A percentile compares a stretch with the other conserved stretches of the same genome.
Conservation (phyloP, 2,797 vertebrate species). For the Microhierax caerulescens region DNA sequence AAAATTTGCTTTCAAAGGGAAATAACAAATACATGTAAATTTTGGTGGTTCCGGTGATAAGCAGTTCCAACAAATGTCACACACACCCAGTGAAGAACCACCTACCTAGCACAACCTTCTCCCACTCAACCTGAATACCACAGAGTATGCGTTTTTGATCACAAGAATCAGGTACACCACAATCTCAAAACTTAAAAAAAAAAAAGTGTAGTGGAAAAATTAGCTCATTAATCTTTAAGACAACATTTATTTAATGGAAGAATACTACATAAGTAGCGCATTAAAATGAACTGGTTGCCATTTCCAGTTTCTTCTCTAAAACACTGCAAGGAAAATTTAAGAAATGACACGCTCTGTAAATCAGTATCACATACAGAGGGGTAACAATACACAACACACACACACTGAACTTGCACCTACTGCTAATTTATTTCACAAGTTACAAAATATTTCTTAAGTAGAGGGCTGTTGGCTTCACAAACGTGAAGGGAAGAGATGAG, state of each 20-base stretch:
- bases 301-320: slow-evolving; percentile 32
- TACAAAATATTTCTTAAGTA: slow-evolving; percentile 63
- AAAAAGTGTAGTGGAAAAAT: slow-evolving; percentile 42
- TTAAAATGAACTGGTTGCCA: not conserved
- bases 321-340: not conserved
- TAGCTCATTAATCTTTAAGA: slow-evolving; percentile 62
- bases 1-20: slow-evolving; percentile 72
- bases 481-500: slow-evolving; percentile 7
- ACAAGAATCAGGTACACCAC: slow-evolving; percentile 55
- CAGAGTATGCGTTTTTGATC: slow-evolving; percentile 49
- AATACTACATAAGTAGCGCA: not conserved
- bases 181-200: slow-evolving; percentile 35
- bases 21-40: slow-evolving; percentile 71
- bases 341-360: not conserved
- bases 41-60: slow-evolving; percentile 68
- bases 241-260: slow-evolving; percentile 59
- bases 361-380: not conserved
- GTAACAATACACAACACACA: not conserved
- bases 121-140: slow-evolving; percentile 64
- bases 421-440: slow-evolving; percentile 68
- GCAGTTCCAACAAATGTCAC: slow-evolving; percentile 72
- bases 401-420: slow-evolving; percentile 26
- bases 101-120: slow-evolving; percentile 50
- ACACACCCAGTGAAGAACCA: slow-evolving; percentile 56
- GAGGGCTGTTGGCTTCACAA: slow-evolving; percentile 66